Evolutionary conservation across 2,888 invertebrate species (phyloP), one percentile per base, ranked within the genome.

Genomic region (Orgyia antiqua): DNA sequence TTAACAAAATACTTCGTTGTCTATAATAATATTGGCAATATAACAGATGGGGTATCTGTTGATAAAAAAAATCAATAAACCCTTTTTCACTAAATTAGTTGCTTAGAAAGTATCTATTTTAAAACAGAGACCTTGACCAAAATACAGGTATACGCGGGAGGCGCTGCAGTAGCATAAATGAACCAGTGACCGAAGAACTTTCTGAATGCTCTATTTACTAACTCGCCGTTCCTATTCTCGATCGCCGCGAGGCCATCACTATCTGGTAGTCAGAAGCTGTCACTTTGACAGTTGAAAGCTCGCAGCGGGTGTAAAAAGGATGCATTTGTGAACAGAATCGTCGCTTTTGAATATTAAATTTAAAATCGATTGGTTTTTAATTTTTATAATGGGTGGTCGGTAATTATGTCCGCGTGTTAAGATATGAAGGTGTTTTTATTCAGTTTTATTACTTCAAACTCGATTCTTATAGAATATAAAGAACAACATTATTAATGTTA

Each of bases 91-190:
- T n/a, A n/a, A n/a, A n/a, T n/a, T n/a, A n/a, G n/a, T n/a, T n/a
- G n/a, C n/a, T n/a, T n/a, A n/a, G n/a, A n/a, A n/a, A n/a, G n/a
- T n/a, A n/a, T n/a, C 38, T 55, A 23, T 23, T 23, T 23, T 10
- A 23, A 23, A 23, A 23, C 27, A 17, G 29, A 45, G 63, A 60
- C 70, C 73, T 72, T 69, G 72, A 58, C 62, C 60, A 43, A 63
- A 59, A 68, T 68, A 59, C 56, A 56, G 59, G 58, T 58, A 63
- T 61, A n/a, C n/a, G 61, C 62, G 68, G 62, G 67, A 58, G 59
- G 51, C 52, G 60, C 56, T 70, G 68, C 71, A 65, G 58, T 68
- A 52, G 61, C 64, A 50, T 50, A 48, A 28, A 53, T 31, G 18
- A 26, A 27, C 70, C 52, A 52, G 29, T 40, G 40, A 37, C 51